Base-by-base conservation (phyloP, 2,797 vertebrate species). In the Luscinia megarhynchos region DNA sequence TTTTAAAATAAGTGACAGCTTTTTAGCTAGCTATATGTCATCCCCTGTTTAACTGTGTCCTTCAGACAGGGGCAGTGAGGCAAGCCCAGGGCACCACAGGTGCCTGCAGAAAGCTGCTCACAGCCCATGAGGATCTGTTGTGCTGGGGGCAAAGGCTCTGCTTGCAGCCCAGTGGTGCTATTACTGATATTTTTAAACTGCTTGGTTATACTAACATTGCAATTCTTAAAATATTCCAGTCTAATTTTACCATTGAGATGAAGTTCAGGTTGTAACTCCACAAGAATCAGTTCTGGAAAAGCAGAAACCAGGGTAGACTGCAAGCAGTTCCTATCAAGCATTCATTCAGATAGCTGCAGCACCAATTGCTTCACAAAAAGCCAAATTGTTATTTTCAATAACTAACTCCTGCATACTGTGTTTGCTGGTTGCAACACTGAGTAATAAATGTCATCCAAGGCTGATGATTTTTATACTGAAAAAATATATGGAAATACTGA, bases 281-380 rank as follows among this genome's bases (percentile, higher is more conserved):
- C 27, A 51, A 58, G 58, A 74, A 61, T 79, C 4, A 0, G 10
- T 46, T 79, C 73, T 83, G 22, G 27, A 57, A 79, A 94, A 95
- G 63, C 54, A 94, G 93, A 95, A 72, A 87, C 30, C 41, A 90
- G 91, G 55, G 90, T 68, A 91, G 64, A 50, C 90, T 74, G 46
- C 36, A 76, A 66, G 29, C 4, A 2, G 13, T 38, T 96, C 46
- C 66, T 77, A 24, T 84, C 73, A 93, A 84, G 26, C 69, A 84
- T 20, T 32, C 43, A 40, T 82, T 82, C 59, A 72, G 45, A n/a
- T 57, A 82, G 87, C 34, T 83, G 43, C 9, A 62, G 41, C 0
- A 0, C 12, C 36, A 93, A 40, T 72, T 92, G 75, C 91, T 96
- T 96, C 95, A 77, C 81, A 92, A 64, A 96, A 97, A 93, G 21